Base-by-base conservation (phyloP, 2,113 vertebrate genomes). In the Varanus komodoensis region DNA sequence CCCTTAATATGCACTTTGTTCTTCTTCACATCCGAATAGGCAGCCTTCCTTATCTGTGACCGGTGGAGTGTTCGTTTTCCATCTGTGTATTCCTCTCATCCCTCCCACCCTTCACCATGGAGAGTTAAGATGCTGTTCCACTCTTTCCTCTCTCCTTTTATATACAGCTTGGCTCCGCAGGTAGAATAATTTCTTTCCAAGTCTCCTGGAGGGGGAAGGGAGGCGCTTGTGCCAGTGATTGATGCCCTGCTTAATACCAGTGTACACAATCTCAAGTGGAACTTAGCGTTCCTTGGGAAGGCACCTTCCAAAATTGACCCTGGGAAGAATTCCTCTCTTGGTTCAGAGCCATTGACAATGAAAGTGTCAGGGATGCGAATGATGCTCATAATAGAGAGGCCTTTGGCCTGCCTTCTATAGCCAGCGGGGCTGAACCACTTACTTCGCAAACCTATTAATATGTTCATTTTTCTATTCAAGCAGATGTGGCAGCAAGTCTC, bases 1-100 rank as follows among this genome's bases (percentile, higher is more conserved):
- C 52, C 86, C 50, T 78, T 77, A 87, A 84, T 50, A 88, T 32
- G 50, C 74, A 79, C 82, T 89, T 74, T 85, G 83, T 84, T 74
- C 54, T 80, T 88, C 87, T 73, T 84, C 74, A 81, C 21, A 81
- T 89, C 32, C 8, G 50, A 88, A 34, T 50, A 91, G 75, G 82
- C 82, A 91, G 75, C 74, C 38, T 91, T 69, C 32, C 75, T 85
- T 91, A 69, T 54, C 90, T 52, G 79, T 91, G 81, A 91, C 34
- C 67, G 34, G 52, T 88, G 67, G 87, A 84, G 87, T 88, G 81
- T 91, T 88, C 75, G 50, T 73, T 90, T 52, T 88, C 87, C 87
- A 88, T 85, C 87, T 91, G 69, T 38, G 75, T 86, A 54, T 88
- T 80, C 29, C 34, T 61, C 64, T 50, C 74, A 57, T 57, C 74